phyloP scores from a whole-genome alignment of 2,797 vertebrate genomes.

The Odontamblyopus rebecca region DNA sequence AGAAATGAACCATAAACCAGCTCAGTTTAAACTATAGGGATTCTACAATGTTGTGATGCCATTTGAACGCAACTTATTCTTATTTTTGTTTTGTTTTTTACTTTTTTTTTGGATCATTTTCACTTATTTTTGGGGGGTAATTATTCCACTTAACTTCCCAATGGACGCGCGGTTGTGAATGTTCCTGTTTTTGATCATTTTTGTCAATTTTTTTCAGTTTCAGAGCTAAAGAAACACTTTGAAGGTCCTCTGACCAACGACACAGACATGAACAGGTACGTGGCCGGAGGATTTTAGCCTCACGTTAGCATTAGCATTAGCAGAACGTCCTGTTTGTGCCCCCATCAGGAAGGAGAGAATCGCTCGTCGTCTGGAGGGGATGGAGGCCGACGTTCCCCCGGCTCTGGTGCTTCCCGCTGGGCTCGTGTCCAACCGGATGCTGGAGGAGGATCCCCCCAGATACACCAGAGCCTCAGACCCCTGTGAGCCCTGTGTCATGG shows the following conservation, averaged over 20 bases:
- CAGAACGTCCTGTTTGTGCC: not conserved
- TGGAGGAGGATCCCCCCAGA: conserved; percentile 93
- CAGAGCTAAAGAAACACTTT: conserved; percentile 95
- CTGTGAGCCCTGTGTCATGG: conserved; percentile 85
- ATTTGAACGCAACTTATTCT: no score
- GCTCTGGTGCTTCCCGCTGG: conserved; percentile 85
- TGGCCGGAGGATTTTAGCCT: not conserved
- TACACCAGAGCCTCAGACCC: conserved; percentile 93
- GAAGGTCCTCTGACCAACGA: conserved; percentile 78
- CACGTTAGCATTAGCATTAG: not conserved
- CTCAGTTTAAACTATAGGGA: no score
- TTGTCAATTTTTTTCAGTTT: conserved; percentile 80
- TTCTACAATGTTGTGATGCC: no score
- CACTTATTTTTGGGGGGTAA: no score
- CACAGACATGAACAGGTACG: conserved; percentile 93
- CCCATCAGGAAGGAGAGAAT: conserved; percentile 90
- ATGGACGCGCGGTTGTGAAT: not conserved
- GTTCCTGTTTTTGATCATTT: not conserved
- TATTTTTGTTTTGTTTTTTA: no score
- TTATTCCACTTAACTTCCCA: not conserved
- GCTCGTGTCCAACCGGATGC: conserved; percentile 87
- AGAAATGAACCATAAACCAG: no score
- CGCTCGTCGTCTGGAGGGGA: conserved; percentile 92
- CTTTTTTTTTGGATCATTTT: no score
- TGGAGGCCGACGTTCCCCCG: conserved; percentile 87